Evolutionary conservation across 2,113 vertebrate species (phyloP), one percentile per base, ranked within the genome.

Genomic region (Melanerpes aurifrons): DNA sequence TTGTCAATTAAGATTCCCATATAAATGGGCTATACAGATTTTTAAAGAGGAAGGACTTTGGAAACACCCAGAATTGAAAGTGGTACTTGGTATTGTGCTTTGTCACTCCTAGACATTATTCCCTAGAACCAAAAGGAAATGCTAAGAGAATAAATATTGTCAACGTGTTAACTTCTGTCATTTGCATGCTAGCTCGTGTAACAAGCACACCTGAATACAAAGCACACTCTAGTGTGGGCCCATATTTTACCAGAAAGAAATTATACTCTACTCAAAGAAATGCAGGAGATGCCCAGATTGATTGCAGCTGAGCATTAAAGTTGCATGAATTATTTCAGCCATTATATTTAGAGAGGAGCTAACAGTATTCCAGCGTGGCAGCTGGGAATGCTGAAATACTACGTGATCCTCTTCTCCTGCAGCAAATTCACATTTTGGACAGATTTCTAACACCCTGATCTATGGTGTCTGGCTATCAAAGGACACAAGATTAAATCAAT

Each of bases 51-150:
- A 84, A 21, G 19, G 40, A 84, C 40, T 86, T 67, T 35, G 80
- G 85, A 66, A 67, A 85, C 67, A 90, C 10, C 5, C 62, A 78
- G 56, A 64, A 92, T 92, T 88, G 61, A 85, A 84, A 94, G 25
- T 56, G 3, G 32, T n/a, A 81, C 62, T 94, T 90, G 82, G 75
- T 84, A 47, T 48, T 71, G 82, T 57, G 72, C 74, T 35, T 57
- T 48, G 19, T 40, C 58, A 29, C 62, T 57, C 61, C 63, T 91
- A 84, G 40, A 93, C 92, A 57, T 67, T 69, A 22, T 54, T 81
- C 75, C 37, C 26, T 56, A 83, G 74, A 78, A 91, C 83, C 29
- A 48, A 72, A 28, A 82, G 26, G 96, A 85, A 88, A 40, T 58
- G 37, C 58, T 40, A 87, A 54, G 69, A 69, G 22, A 91, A 90